Evolutionary conservation across 2,888 invertebrate species (phyloP).

Genomic region (Lasioglossum zephyrum): DNA sequence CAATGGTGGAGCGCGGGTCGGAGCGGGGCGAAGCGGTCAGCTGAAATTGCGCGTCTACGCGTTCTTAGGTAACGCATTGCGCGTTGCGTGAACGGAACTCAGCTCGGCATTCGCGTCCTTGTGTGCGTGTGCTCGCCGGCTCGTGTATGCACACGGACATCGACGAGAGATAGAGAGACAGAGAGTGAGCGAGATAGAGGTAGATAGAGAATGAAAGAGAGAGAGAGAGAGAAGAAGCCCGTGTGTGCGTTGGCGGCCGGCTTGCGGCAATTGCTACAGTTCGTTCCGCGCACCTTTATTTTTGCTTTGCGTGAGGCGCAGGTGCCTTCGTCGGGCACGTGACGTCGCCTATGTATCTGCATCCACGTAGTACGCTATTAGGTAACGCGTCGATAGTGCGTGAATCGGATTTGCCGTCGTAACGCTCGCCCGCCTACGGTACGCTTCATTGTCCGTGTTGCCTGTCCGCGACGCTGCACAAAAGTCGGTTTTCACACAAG

Average conservation of each 20-base stretch:
- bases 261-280: slow-evolving; percentile 55
- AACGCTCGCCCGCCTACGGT: slow-evolving; percentile 31
- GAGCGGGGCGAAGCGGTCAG: slow-evolving; percentile 11
- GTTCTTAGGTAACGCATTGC: slow-evolving; percentile 76
- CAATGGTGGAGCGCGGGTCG: slow-evolving; percentile 19
- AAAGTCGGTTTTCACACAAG: slow-evolving; percentile 33
- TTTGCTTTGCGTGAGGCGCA: slow-evolving; percentile 67
- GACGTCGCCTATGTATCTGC: slow-evolving; percentile 77
- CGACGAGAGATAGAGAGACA: background rate
- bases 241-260: slow-evolving; percentile 11
- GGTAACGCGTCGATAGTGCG: slow-evolving; percentile 75
- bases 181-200: background rate
- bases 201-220: background rate
- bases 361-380: slow-evolving; percentile 76
- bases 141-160: background rate
- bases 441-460: slow-evolving; percentile 44
- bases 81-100: slow-evolving; percentile 69
- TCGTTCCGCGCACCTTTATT: slow-evolving; percentile 70
- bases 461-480: slow-evolving; percentile 14
- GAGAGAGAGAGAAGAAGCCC: background rate
- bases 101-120: background rate
- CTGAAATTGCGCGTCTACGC: slow-evolving; percentile 67
- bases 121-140: background rate
- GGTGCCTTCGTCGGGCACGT: slow-evolving; percentile 67
- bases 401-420: slow-evolving; percentile 65